These are phyloP conservation scores for mouse (Mus musculus) DNA, from an alignment of 2,113 vertebrate genomes.

Conservation along the genomic window GRCm39 chr17:57973501-57974000, in stretches of 20 bases:
- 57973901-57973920: neutral
- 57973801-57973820: neutral
- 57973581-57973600: neutral
- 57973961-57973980: no score
- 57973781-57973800: neutral
- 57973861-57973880: neutral
- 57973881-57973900: neutral
- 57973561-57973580: neutral
- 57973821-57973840: neutral
- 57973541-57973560: neutral
- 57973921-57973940: neutral
- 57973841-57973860: neutral
- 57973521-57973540: neutral
- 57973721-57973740: neutral
- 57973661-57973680: neutral
- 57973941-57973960: neutral
- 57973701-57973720: neutral
- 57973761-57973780: neutral
- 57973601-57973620: no score
- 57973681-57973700: neutral
- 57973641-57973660: neutral
- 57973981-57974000: no score
- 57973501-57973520: neutral
- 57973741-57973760: neutral
- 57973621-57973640: neutral